Conservation (phyloP, 2,888 invertebrate species). For the Cataglyphis livida region DNA sequence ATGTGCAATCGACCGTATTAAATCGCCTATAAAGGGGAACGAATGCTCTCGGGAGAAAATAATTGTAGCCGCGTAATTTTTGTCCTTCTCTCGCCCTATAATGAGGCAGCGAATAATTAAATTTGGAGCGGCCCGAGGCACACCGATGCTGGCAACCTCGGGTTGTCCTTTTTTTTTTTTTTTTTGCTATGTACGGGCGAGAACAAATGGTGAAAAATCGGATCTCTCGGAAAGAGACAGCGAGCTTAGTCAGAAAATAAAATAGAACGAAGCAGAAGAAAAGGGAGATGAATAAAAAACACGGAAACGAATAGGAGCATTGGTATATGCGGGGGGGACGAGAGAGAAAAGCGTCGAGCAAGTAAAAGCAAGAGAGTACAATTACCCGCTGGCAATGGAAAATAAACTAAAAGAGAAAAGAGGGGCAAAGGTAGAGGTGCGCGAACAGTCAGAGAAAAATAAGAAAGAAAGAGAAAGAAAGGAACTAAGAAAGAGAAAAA, state of each 20-base stretch:
- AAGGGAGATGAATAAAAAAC: conserved; percentile 69
- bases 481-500: conserved; percentile 27
- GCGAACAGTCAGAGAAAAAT: conserved; percentile 22
- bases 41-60: conserved; percentile 49
- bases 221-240: conserved; percentile 15
- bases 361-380: conserved; percentile 82
- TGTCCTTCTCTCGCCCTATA: conserved; percentile 26
- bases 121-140: conserved; percentile 51
- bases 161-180: not conserved
- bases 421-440: conserved; percentile 46
- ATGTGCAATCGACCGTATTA: conserved; percentile 27
- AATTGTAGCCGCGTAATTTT: conserved; percentile 41
- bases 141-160: conserved; percentile 38
- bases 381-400: conserved; percentile 84
- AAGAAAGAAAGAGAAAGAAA: not conserved
- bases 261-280: conserved; percentile 34
- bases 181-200: conserved; percentile 4
- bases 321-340: conserved; percentile 62
- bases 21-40: conserved; percentile 38
- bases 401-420: conserved; percentile 82
- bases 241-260: conserved; percentile 28
- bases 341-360: conserved; percentile 78
- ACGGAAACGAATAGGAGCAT: conserved; percentile 75
- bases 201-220: conserved; percentile 45
- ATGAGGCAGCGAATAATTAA: conserved; percentile 60